Conservation (phyloP, 1,140 invertebrate genomes). For the Epicauta chinensis region DNA sequence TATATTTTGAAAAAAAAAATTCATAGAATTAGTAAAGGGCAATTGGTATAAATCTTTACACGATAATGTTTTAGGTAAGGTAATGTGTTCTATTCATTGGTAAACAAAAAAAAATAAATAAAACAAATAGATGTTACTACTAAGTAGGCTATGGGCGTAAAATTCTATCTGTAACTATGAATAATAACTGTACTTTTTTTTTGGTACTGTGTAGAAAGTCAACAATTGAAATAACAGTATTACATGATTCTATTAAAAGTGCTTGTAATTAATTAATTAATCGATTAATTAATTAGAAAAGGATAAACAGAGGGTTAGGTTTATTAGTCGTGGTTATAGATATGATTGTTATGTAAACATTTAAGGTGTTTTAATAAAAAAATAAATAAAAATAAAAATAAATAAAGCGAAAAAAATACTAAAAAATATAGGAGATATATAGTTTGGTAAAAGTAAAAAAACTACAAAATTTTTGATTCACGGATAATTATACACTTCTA, state of each 20-base stretch:
- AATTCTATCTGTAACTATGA: slow-evolving; percentile 16
- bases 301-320: slow-evolving; percentile 1
- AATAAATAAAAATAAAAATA: slow-evolving; percentile 3
- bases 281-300: no score
- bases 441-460: no score
- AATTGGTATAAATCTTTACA: slow-evolving; percentile 14
- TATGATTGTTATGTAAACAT: not conserved
- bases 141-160: slow-evolving; percentile 25
- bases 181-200: slow-evolving; percentile 4
- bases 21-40: not conserved
- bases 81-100: slow-evolving; percentile 28
- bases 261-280: no score
- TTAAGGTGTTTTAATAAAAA: slow-evolving; percentile 1
- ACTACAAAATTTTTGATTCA: not conserved
- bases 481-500: not conserved
- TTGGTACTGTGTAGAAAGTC: not conserved
- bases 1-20: no score
- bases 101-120: slow-evolving; percentile 4
- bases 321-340: slow-evolving; percentile 3
- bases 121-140: slow-evolving; percentile 25
- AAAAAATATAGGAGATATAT: no score
- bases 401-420: not conserved
- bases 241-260: no score
- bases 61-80: slow-evolving; percentile 16
- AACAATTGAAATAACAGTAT: not conserved